Conservation (phyloP, 2,888 invertebrate genomes). For the Plutella xylostella region DNA sequence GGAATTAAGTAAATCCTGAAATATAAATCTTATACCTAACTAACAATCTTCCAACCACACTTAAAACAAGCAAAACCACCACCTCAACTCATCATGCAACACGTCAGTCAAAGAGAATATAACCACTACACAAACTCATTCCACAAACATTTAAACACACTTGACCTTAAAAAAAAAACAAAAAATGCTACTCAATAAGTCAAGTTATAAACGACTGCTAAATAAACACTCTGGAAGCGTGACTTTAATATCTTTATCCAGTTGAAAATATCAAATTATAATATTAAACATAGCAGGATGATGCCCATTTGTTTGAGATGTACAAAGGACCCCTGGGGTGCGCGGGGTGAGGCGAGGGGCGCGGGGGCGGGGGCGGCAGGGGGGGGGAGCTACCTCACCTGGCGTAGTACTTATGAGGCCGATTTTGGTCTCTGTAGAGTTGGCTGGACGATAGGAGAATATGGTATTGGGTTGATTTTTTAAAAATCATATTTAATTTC, state of each 20-base stretch:
- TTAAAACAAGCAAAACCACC: too few species aligned
- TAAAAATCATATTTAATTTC: too few species aligned
- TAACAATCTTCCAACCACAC: too few species aligned
- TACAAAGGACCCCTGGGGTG: conserved; percentile 54
- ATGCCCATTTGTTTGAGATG: conserved; percentile 53
- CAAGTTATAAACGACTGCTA: conserved; percentile 47
- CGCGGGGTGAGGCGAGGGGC: conserved; percentile 16
- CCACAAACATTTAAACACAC: too few species aligned
- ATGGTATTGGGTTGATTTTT: not conserved
- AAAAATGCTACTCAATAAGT: conserved; percentile 40
- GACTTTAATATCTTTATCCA: conserved; percentile 68
- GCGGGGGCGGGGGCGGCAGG: conserved; percentile 10
- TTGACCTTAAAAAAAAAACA: not conserved
- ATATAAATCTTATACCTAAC: too few species aligned
- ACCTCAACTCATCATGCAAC: too few species aligned
- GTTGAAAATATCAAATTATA: conserved; percentile 69
- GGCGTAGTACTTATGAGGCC: not conserved
- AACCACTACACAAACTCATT: too few species aligned
- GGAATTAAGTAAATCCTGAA: too few species aligned
- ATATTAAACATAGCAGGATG: conserved; percentile 57
- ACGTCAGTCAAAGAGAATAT: too few species aligned
- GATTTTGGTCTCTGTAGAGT: not conserved
- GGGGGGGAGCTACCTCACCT: conserved; percentile 14
- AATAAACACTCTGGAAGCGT: conserved; percentile 62
- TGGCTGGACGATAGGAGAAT: too few species aligned